Evolutionary conservation across 2,113 vertebrate genomes (phyloP).

Genomic region (Xenus cinereus): DNA sequence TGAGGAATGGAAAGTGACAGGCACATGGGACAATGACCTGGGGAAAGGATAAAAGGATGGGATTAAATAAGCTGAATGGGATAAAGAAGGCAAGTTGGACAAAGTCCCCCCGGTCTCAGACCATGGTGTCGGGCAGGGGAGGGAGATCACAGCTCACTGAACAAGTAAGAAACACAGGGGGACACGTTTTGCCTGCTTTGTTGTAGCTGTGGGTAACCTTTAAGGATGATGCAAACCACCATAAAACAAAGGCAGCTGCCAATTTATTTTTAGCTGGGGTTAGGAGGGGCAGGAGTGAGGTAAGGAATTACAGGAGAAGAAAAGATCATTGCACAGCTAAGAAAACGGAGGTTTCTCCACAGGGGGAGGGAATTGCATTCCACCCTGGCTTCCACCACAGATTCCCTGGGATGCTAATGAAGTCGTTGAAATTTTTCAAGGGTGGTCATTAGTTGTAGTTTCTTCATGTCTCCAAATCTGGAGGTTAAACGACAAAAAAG

Average conservation of each 20-base stretch:
- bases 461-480: not conserved
- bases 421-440: not conserved
- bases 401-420: not conserved
- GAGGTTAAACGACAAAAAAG: not conserved
- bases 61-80: not conserved
- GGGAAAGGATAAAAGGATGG: not conserved
- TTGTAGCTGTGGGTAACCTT: not conserved
- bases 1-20: not conserved
- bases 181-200: not conserved
- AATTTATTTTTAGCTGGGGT: conserved; percentile 10
- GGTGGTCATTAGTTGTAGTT: not conserved
- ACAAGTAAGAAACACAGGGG: not conserved
- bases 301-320: not conserved
- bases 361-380: not conserved
- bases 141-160: not conserved
- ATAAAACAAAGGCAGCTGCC: not conserved
- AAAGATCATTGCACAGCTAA: not conserved
- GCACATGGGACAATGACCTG: not conserved
- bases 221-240: not conserved
- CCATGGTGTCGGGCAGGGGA: not conserved
- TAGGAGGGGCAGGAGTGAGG: not conserved
- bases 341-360: not conserved
- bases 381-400: not conserved
- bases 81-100: not conserved
- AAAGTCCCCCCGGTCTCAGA: not conserved